A percentile compares a stretch with the other conserved stretches of the same genome.
Conservation (phyloP, 2,113 vertebrate species). For the Arizona elegans region DNA sequence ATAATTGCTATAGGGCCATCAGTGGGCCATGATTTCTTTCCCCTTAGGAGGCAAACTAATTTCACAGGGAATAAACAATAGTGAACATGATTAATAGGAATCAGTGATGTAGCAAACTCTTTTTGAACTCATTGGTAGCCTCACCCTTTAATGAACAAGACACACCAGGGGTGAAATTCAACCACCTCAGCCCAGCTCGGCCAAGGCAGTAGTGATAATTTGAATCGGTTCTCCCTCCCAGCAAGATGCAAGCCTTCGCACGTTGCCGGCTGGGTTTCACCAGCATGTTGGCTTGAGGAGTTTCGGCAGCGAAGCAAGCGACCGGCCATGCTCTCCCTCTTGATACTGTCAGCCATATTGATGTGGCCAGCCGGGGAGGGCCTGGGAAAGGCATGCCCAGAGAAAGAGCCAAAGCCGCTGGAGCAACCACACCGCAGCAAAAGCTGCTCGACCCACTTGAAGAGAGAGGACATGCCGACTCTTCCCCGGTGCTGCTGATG, state of each 20-base stretch:
- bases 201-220: too few species aligned
- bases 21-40: background rate
- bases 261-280: background rate
- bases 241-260: background rate
- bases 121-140: background rate
- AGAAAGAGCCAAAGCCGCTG: background rate
- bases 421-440: background rate
- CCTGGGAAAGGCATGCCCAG: background rate
- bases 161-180: too few species aligned
- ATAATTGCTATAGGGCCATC: background rate
- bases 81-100: background rate
- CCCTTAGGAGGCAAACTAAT: background rate
- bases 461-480: background rate
- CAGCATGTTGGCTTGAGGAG: background rate
- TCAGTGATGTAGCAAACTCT: background rate
- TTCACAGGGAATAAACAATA: background rate
- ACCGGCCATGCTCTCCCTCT: background rate
- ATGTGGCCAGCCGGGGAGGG: background rate
- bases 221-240: too few species aligned
- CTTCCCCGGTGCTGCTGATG: too few species aligned
- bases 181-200: too few species aligned
- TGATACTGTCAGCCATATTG: conserved; percentile 24
- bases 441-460: background rate
- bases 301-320: background rate
- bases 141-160: background rate